phyloP scores from a whole-genome alignment of 2,113 vertebrate species.

The Oryzias javanicus region DNA sequence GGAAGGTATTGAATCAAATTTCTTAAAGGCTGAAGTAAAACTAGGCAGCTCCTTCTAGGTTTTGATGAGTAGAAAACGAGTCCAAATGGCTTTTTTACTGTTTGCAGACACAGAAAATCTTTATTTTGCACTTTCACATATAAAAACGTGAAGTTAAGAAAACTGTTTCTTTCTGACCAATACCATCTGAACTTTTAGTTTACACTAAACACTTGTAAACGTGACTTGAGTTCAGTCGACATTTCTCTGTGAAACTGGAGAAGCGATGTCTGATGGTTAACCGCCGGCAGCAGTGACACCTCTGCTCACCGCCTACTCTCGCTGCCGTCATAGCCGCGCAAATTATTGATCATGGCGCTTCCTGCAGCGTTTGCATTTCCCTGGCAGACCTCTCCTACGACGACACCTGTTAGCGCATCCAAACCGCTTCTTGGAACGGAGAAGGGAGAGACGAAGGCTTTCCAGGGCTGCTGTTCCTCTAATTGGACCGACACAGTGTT shows the following conservation, averaged over 20 bases:
- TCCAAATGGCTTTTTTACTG: too few relatives aligned
- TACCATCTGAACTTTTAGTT: too few relatives aligned
- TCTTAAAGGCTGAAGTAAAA: too few relatives aligned
- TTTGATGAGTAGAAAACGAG: too few relatives aligned
- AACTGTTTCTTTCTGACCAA: too few relatives aligned
- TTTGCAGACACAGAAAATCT: too few relatives aligned
- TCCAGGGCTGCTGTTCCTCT: conserved; percentile 42
- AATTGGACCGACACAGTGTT: conserved; percentile 54
- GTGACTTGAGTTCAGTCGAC: too few relatives aligned
- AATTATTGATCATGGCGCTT: conserved; percentile 47
- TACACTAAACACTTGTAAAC: too few relatives aligned
- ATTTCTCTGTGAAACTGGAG: background rate
- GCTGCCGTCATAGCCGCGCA: conserved; percentile 17
- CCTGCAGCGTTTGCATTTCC: conserved; percentile 14
- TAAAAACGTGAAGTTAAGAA: too few relatives aligned
- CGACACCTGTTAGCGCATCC: conserved; percentile 41
- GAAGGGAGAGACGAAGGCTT: conserved; percentile 31
- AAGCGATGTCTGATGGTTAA: conserved; percentile 9
- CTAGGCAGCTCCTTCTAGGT: too few relatives aligned
- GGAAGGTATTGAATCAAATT: too few relatives aligned
- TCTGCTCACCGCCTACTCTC: conserved; percentile 6
- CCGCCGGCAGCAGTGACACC: background rate
- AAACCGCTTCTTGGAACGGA: conserved; percentile 40
- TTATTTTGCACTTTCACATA: too few relatives aligned
- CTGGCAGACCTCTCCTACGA: conserved; percentile 21